Evolutionary conservation across 2,797 vertebrate genomes (phyloP).

Genomic region (Darevskia nairensis): DNA sequence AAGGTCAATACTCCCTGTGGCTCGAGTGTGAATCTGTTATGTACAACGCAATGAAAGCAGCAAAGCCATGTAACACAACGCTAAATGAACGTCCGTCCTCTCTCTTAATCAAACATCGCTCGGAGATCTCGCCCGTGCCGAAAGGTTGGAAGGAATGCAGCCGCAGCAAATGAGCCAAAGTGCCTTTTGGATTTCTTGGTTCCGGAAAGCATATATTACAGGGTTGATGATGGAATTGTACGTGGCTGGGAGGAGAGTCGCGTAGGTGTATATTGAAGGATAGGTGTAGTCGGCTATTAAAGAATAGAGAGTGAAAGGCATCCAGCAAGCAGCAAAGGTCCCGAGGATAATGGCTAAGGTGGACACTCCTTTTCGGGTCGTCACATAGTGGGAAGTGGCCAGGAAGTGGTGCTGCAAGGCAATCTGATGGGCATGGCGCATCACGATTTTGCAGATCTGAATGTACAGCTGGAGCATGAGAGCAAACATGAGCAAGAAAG

Average conservation of each 20-base stretch:
- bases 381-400: conserved; percentile 97
- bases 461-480: conserved; percentile 99
- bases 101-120: conserved; percentile 90
- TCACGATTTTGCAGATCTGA: conserved; percentile 98
- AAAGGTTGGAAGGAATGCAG: conserved; percentile 89
- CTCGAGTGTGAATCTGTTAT: conserved; percentile 47
- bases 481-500: conserved; percentile 96
- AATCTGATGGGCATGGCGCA: conserved; percentile 98
- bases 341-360: conserved; percentile 98
- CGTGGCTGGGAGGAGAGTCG: conserved; percentile 96
- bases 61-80: conserved; percentile 46
- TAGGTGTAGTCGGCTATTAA: conserved; percentile 97
- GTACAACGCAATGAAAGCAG: conserved; percentile 56
- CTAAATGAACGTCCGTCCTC: conserved; percentile 26
- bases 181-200: conserved; percentile 99
- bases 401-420: conserved; percentile 98
- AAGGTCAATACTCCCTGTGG: conserved; percentile 63
- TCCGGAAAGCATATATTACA: conserved; percentile 98
- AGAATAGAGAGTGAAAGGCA: conserved; percentile 98
- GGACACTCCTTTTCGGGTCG: conserved; percentile 96
- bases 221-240: conserved; percentile 99
- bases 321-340: conserved; percentile 98
- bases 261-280: conserved; percentile 97
- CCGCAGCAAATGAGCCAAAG: conserved; percentile 96
- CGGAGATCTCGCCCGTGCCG: conserved; percentile 91